phyloP scores from a whole-genome alignment of 2,797 vertebrate species.

The Mormyrus proboscirostris region DNA sequence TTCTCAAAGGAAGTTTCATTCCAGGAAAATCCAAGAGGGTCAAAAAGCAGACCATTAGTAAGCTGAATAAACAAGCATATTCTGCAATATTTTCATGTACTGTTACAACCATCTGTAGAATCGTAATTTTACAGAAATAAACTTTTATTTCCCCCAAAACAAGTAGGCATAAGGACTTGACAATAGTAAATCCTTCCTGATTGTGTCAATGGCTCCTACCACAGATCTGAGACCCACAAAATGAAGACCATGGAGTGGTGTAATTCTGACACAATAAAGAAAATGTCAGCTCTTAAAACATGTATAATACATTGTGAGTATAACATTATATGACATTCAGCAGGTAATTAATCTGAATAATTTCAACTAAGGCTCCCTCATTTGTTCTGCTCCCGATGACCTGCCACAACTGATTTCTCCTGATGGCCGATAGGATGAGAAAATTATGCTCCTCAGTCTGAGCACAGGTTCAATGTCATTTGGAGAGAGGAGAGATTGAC shows the following conservation, averaged over 20 bases:
- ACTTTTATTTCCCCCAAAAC: neutral
- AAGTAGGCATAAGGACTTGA: neutral
- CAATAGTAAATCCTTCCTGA: neutral
- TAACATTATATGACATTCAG: neutral
- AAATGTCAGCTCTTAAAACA: neutral
- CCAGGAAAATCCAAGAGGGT: neutral
- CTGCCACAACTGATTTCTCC: constrained; percentile 21
- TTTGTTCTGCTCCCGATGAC: constrained; percentile 15
- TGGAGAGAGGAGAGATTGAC: neutral
- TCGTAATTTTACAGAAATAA: neutral
- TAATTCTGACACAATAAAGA: neutral
- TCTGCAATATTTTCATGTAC: neutral
- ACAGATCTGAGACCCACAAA: neutral
- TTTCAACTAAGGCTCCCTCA: neutral
- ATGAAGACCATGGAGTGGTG: neutral
- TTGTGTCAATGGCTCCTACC: neutral
- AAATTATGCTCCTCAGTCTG: neutral
- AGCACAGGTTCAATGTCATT: neutral
- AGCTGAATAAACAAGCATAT: neutral
- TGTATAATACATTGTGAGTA: neutral
- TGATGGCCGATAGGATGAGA: neutral
- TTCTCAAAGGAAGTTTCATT: neutral
- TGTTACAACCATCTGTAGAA: neutral
- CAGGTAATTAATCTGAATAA: constrained; percentile 7
- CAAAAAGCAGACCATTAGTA: neutral